Evolutionary conservation across 2,888 invertebrate species (phyloP).

Genomic region (Empis livida): DNA sequence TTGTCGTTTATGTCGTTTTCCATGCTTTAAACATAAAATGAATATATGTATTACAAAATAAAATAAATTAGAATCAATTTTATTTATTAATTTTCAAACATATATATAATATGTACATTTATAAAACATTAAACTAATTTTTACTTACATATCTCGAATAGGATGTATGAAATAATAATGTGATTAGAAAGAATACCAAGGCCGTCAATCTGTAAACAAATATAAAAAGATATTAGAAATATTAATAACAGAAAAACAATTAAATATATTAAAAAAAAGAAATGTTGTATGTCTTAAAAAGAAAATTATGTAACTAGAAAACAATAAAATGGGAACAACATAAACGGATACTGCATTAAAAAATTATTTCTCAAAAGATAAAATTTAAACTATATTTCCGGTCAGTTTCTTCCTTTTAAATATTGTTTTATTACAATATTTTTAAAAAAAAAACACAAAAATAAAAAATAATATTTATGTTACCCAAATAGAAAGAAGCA

Average conservation of each 20-base stretch:
- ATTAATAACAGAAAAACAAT: background rate
- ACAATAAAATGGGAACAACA: no score
- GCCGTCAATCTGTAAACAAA: slow-evolving; percentile 48
- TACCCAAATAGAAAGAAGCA: no score
- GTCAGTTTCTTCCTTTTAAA: no score
- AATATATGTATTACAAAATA: background rate
- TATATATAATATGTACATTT: background rate
- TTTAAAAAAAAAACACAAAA: no score
- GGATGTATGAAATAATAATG: slow-evolving; percentile 40
- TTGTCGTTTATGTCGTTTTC: slow-evolving; percentile 63
- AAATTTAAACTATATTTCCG: no score
- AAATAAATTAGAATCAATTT: no score
- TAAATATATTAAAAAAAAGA: slow-evolving; percentile 5
- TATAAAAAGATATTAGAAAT: slow-evolving; percentile 12
- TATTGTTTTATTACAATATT: no score
- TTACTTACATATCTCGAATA: slow-evolving; percentile 49
- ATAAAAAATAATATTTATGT: no score
- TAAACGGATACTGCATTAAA: no score
- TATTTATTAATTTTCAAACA: background rate
- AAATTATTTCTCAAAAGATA: no score
- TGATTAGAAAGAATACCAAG: slow-evolving; percentile 43
- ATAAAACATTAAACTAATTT: background rate
- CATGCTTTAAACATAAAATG: slow-evolving; percentile 37
- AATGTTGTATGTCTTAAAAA: slow-evolving; percentile 8
- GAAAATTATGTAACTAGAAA: background rate